phyloP scores from a whole-genome alignment of 2,113 vertebrate species.

The Oryzias curvinotus region DNA sequence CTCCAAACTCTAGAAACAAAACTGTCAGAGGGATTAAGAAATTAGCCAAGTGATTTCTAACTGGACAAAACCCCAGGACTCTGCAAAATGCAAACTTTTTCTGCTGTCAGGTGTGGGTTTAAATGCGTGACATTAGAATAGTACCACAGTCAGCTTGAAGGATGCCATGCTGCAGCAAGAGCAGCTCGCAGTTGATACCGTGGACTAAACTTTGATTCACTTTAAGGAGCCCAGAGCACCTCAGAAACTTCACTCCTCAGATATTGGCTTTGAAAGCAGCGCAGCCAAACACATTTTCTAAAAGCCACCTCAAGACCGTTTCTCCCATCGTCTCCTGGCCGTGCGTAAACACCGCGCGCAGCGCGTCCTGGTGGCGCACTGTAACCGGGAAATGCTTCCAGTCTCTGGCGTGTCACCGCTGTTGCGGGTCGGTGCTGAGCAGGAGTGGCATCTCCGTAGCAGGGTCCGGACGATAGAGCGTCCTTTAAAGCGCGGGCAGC shows the following conservation, averaged over 20 bases:
- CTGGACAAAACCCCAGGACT: no score
- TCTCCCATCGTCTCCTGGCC: conserved; percentile 22
- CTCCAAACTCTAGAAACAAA: no score
- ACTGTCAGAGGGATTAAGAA: no score
- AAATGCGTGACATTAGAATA: no score
- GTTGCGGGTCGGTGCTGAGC: conserved; percentile 42
- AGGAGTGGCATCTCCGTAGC: conserved; percentile 63
- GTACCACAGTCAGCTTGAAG: no score
- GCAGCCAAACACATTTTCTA: neutral
- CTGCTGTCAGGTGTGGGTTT: no score
- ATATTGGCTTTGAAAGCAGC: neutral
- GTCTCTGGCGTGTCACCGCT: conserved; percentile 56
- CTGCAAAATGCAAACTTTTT: no score
- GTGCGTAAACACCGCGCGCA: conserved; percentile 64
- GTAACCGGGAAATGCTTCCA: conserved; percentile 23
- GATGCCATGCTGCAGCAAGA: no score
- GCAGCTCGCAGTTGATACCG: no score
- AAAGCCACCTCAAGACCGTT: neutral
- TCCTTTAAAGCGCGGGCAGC: conserved; percentile 78
- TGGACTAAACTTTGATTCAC: no score
- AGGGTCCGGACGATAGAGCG: conserved; percentile 73
- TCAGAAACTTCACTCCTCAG: conserved; percentile 11
- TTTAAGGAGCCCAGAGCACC: conserved; percentile 19
- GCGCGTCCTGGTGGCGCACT: conserved; percentile 56
- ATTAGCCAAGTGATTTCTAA: no score